These are phyloP conservation scores for Ageneiosus marmoratus DNA, from an alignment of 2,113 vertebrate species.

Conservation along the genomic window DNA sequence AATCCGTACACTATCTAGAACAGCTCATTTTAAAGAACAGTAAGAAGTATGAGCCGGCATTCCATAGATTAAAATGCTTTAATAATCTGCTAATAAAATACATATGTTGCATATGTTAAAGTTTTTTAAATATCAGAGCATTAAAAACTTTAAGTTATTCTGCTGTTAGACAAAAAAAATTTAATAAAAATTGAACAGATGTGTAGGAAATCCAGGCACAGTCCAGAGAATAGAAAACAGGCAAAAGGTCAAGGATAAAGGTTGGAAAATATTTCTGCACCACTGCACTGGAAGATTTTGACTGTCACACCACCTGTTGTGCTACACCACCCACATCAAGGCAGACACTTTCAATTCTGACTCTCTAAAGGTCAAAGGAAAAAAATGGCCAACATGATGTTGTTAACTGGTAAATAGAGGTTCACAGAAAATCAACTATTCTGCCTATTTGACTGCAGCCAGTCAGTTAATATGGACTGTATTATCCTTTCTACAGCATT, in stretches of 20 bases:
- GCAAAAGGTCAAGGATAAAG: not conserved
- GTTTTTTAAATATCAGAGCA: not conserved
- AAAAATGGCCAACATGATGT: not conserved
- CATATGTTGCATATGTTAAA: not conserved
- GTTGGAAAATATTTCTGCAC: slow-evolving; percentile 15
- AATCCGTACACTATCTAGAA: too few species aligned
- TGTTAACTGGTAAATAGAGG: not conserved
- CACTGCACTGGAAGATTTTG: not conserved
- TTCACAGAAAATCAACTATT: not conserved
- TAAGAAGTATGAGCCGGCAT: not conserved
- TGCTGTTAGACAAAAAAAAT: not conserved
- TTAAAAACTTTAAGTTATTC: not conserved
- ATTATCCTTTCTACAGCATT: not conserved
- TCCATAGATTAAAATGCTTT: not conserved
- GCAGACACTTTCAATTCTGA: not conserved
- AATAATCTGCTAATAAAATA: not conserved
- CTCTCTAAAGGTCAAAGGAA: not conserved
- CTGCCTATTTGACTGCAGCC: too few species aligned
- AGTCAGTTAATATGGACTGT: not conserved
- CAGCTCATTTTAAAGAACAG: not conserved
- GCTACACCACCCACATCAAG: not conserved
- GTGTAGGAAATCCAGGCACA: too few species aligned
- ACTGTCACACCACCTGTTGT: not conserved
- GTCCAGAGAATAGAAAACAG: not conserved
- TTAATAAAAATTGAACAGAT: not conserved